Base-by-base conservation (phyloP, 2,113 vertebrate species). In the Rhinoptilus africanus region DNA sequence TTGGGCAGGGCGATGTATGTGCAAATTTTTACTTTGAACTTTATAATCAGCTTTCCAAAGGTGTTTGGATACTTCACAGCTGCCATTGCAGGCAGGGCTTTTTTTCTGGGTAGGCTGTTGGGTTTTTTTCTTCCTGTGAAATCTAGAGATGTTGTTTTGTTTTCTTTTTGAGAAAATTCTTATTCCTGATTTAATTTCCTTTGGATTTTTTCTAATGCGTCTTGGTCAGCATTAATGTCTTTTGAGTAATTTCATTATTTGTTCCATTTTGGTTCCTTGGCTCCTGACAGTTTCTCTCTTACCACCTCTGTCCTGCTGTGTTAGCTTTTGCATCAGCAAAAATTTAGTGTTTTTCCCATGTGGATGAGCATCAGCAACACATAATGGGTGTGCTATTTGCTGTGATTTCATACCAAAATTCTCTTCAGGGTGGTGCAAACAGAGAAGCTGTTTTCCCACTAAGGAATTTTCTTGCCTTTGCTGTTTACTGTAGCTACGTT, bases 1-100 rank as follows among this genome's bases (percentile, higher is more conserved):
- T 69, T 0, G 2, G 37, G 45, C 2, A 4, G 9, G 1, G 4
- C 0, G 1, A 16, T 10, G 2, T 18, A 1, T 22, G 60, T 67
- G 22, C 8, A 53, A 35, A 28, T 48, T 72, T 60, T 32, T 59
- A 13, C 71, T 62, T 68, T 14, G 22, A 83, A 23, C 10, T 69
- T 85, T 45, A 26, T 48, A 43, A 43, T 51, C 12, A 57, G 27
- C 12, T 82, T 92, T 85, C 68, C 23, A 68, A 51, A 53, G 45
- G 19, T 81, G 6, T 69, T 30, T 23, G 56, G 22, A 8, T 80
- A n/a, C 45, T 47, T 88, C 32, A 34, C 6, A 78, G 47, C 45
- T 67, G 76, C 28, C 8, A 19, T 5, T 75, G 63, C 32, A 88
- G 27, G 20, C 3, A 64, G 22, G 5, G 0, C 35, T 24, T 34